Evolutionary conservation across 2,797 vertebrate genomes (phyloP).

Genomic region (Gallirallus australis): DNA sequence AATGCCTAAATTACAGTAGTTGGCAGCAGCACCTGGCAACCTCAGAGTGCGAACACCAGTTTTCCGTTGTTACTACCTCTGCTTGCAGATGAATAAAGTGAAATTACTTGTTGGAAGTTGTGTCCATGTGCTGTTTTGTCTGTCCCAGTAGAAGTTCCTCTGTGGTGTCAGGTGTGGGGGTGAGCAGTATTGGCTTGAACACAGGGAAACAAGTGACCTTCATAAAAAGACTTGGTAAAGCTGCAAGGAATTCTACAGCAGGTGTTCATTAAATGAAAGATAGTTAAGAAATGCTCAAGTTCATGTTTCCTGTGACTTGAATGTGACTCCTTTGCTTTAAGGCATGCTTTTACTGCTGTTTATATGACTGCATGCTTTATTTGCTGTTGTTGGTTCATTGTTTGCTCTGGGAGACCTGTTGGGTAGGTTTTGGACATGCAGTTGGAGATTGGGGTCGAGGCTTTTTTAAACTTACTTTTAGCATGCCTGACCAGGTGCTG

Average conservation of each 20-base stretch:
- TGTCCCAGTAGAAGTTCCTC: not conserved
- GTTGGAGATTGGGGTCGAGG: not conserved
- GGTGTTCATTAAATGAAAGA: not conserved
- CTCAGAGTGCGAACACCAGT: not conserved
- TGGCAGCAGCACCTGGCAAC: not conserved
- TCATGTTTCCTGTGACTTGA: not conserved
- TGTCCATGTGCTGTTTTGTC: not conserved
- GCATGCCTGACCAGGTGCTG: not conserved
- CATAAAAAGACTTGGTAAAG: not conserved
- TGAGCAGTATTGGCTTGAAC: not conserved
- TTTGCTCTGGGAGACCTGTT: not conserved
- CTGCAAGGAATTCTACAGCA: not conserved
- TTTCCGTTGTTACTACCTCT: not conserved
- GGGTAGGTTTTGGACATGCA: not conserved
- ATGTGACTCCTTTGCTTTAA: not conserved
- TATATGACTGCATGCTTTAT: not conserved
- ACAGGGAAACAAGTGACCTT: not conserved
- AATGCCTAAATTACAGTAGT: not conserved
- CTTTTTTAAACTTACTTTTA: not conserved
- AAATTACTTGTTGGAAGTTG: not conserved
- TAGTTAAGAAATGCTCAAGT: not conserved
- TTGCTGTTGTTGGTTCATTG: not conserved
- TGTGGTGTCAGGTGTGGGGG: not conserved
- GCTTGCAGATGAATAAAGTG: not conserved
- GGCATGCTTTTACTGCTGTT: not conserved